Base-by-base conservation (phyloP, 2,888 invertebrate genomes). In the Euzophera pinguis region DNA sequence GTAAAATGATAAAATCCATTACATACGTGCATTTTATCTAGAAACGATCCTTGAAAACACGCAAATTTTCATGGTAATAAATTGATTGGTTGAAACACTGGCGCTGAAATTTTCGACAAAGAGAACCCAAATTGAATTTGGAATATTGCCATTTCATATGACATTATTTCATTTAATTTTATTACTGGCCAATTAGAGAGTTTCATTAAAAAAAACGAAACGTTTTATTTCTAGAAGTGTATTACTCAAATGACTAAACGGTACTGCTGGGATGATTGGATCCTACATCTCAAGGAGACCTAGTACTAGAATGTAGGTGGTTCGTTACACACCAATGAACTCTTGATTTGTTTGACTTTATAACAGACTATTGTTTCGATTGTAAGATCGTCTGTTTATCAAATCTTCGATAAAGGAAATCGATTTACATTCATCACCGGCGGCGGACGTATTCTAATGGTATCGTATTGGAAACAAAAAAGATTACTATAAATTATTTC, bases 281-380 rank as follows among this genome's bases (percentile, higher is more conserved):
- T 78, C 72, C 76, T 75, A 65, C 60, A 67, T 55, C 62, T 69
- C 81, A 81, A 84, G 83, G 83, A 77, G 71, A 81, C 60, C 83
- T 61, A 64, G 67, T 65, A 69, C 53, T 57, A 48, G 58, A 16
- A 66, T 61, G 75, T 75, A 65, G 79, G 71, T 67, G 73, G 67
- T 50, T 56, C 75, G 84, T 83, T 83, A 78, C 76, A 73, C 78
- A 67, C 74, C 77, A 82, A 70, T 75, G 81, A 73, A 61, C 69
- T 63, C 71, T 62, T 53, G 58, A 52, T 50, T 53, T 53, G 53
- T 54, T 53, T 57, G 59, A 62, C 61, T 61, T 61, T 57, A 61
- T 65, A 56, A 60, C 62, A 63, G 62, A 63, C 64, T 55, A 65
- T 62, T 59, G 62, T 60, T 60, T 63, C 69, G 62, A 80, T 81